Evolutionary conservation across 2,888 invertebrate species (phyloP), one percentile per base, ranked within the genome.

Genomic region (Notodonta dromedarius): DNA sequence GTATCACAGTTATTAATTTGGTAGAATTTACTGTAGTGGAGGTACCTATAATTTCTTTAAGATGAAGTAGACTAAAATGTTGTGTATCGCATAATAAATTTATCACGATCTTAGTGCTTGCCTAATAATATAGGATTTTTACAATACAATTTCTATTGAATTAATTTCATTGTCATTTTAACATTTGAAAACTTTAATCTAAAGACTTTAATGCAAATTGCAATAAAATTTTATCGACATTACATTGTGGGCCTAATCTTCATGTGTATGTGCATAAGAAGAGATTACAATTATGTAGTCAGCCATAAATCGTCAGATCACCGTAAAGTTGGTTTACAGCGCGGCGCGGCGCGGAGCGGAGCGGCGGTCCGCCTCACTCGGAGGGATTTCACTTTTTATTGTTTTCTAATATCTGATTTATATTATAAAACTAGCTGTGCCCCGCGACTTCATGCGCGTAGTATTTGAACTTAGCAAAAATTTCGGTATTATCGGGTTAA

Each of bases 251-350:
- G 62, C 62, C 46, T 67, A 60, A 65, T 63, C 67, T 63, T 51
- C 59, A n/a, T 62, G 58, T 65, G 60, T 66, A 65, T 61, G 63
- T 66, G 64, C 61, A 61, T 61, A 61, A 59, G 60, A 57, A 66
- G 65, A 67, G 72, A 67, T 72, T 69, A 73, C 71, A 74, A 73
- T 76, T 70, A 70, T 73, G 73, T 73, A 68, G 68, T 67, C 66
- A 69, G 71, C 65, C 70, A 71, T 78, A 74, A 78, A 73, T 73
- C 66, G 70, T 56, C 63, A 68, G 71, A 71, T 71, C 66, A 62
- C 71, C 70, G 70, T 72, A 75, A 76, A 73, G 57, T 46, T 32
- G 42, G 57, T 74, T 78, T 78, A 78, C 70, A 76, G 76, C 35
- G 35, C 35, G 35, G 63, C 65, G 56, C 32, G 56, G 57, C 60